phyloP scores from a whole-genome alignment of 2,888 invertebrate genomes.

The Idaea dimidiata region DNA sequence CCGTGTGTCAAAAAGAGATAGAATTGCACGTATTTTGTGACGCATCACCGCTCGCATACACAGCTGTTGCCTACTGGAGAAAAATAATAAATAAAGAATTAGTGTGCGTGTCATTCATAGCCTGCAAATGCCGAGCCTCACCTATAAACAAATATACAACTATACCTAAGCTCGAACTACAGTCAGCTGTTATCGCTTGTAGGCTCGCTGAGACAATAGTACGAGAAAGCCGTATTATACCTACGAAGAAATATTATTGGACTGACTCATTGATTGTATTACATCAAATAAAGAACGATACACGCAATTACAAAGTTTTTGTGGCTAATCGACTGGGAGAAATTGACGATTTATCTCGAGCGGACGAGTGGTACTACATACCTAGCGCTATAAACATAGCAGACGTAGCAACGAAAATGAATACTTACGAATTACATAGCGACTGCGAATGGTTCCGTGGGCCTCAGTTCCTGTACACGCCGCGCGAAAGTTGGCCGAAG shows the following conservation, averaged over 20 bases:
- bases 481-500: too few species aligned
- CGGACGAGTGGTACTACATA: too few species aligned
- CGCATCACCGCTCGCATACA: slow-evolving; percentile 10
- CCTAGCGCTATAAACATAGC: too few species aligned
- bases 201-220: slow-evolving; percentile 14
- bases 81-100: slow-evolving; percentile 4
- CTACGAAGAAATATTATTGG: slow-evolving; percentile 19
- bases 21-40: slow-evolving; percentile 17
- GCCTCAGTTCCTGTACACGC: too few species aligned
- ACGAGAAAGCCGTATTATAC: slow-evolving; percentile 9
- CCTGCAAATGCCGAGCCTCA: too few species aligned
- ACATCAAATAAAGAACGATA: slow-evolving; percentile 25
- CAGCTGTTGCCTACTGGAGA: slow-evolving; percentile 20
- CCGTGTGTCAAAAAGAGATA: slow-evolving; percentile 7
- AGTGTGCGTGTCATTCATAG: slow-evolving; percentile 6
- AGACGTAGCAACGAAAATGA: too few species aligned
- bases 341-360: too few species aligned
- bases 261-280: slow-evolving; percentile 28
- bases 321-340: too few species aligned
- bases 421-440: too few species aligned
- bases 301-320: slow-evolving; percentile 25
- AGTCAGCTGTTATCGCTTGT: slow-evolving; percentile 18
- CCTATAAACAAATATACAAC: slow-evolving; percentile 16
- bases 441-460: too few species aligned
- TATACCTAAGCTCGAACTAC: slow-evolving; percentile 22